phyloP scores from a whole-genome alignment of 2,113 vertebrate species.

The Lophochroa leadbeateri region DNA sequence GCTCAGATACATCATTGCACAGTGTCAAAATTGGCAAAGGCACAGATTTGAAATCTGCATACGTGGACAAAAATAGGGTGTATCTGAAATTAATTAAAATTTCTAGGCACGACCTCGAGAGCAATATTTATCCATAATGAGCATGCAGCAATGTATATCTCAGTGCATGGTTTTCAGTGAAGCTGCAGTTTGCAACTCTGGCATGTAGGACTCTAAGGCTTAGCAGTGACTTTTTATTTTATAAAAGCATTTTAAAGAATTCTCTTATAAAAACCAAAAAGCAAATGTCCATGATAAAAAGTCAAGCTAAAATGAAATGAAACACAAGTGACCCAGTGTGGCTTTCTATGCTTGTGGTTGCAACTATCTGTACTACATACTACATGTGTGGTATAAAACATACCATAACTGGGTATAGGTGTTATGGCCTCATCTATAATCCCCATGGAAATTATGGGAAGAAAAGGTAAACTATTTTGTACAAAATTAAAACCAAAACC shows the following conservation, averaged over 20 bases:
- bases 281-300: not conserved
- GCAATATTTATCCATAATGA: not conserved
- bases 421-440: not conserved
- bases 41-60: slow-evolving; percentile 66
- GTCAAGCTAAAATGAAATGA: not conserved
- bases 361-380: not conserved
- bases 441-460: not conserved
- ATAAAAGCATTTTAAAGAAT: not conserved
- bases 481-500: not conserved
- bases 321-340: not conserved
- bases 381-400: not conserved
- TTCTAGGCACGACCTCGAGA: slow-evolving; percentile 11
- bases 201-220: not conserved
- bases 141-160: not conserved
- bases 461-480: not conserved
- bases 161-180: not conserved
- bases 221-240: not conserved
- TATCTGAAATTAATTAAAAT: slow-evolving; percentile 44
- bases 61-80: slow-evolving; percentile 7
- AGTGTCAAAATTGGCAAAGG: slow-evolving; percentile 16
- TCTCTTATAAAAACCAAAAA: not conserved
- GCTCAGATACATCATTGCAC: not conserved
- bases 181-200: not conserved
- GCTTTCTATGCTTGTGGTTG: not conserved
- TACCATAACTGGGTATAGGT: not conserved